Base-by-base conservation (phyloP, 2,113 vertebrate species). In the Lampris megalopsis region DNA sequence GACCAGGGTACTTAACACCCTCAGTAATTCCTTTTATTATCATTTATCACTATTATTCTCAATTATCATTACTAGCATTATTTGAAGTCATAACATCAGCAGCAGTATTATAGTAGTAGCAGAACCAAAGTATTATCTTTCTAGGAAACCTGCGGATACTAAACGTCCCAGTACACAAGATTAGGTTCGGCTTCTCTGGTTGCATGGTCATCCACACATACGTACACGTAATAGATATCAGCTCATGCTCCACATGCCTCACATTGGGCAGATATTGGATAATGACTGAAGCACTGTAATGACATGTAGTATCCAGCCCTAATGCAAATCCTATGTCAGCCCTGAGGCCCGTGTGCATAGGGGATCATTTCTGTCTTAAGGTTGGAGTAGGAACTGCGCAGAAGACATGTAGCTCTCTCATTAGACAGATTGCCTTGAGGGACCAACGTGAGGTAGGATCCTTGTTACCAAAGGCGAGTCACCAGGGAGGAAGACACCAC, bases 361-460 rank as follows among this genome's bases (percentile, higher is more conserved):
- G 54, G 8, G 49, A 83, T 47, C 58, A 70, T 68, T 71, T 53
- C 50, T 57, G 86, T 80, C 79, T 83, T 74, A 89, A 88, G 81
- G 79, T 86, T 90, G 86, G 76, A 80, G 75, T 54, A 68, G 9
- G 48, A 68, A 78, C 80, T 87, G 86, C 75, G 78, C 60, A 82
- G 56, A 81, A 63, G 84, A 86, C 81, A 80, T 73, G 73, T 60
- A 80, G 90, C 81, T 91, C 24, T 24, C 24, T 24, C 88, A 88
- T 91, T 90, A 91, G 73, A 81, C 41, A 76, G 62, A 57, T 62
- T 36, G 77, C 84, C 89, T 85, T 71, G 9, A 62, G 87, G 85
- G 81, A 83, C 52, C 61, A 54, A 41, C 71, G 68, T 69, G 65
- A 62, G 80, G 84, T 63, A 58, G 74, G 79, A 87, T 73, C 72